Base-by-base conservation (phyloP, 2,113 vertebrate species). In the Chamaetylas fuelleborni region DNA sequence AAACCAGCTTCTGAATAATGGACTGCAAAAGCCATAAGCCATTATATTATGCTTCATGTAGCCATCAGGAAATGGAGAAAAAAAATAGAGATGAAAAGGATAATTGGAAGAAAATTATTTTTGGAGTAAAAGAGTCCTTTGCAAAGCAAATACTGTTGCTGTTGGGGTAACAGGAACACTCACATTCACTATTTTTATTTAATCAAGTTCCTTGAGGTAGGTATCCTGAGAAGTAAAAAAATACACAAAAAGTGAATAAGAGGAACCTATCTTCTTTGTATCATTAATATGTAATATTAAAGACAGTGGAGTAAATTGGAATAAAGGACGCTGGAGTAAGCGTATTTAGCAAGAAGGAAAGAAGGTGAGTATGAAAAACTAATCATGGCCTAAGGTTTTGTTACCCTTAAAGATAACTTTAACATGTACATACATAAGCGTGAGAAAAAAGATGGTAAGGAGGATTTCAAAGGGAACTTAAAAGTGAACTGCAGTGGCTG, bases 221-320 rank as follows among this genome's bases (percentile, higher is more conserved):
- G 3, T 14, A 45, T 51, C 43, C 11, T 61, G 74, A n/a, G 19
- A 87, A 33, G 8, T 31, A 79, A 78, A 82, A 33, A 85, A 82
- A 90, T 43, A 31, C 8, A 25, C 3, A 53, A 65, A 58, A 79
- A 67, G 16, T 50, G 6, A 78, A 28, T 36, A 50, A 69, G 56
- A 70, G 8, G 4, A 74, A 25, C 20, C 33, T 8, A 3, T 53
- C n/a, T 51, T 48, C 38, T 85, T 76, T 50, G 7, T 38, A 26
- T 89, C 9, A 17, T 19, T 7, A 78, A 20, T 4, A 10, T 42
- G 40, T 26, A 79, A 34, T 26, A 48, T 45, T 23, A 60, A 70
- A 22, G 12, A 58, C 7, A 14, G 12, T 24, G 42, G 19, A 76
- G 3, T n/a, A 66, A 58, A 73, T 19, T 0, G 0, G 42, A 81